Percentiles rank a stretch among this genome's conserved stretches.
phyloP scores from a whole-genome alignment of 2,797 vertebrate genomes.

The Urophycis tenuis region DNA sequence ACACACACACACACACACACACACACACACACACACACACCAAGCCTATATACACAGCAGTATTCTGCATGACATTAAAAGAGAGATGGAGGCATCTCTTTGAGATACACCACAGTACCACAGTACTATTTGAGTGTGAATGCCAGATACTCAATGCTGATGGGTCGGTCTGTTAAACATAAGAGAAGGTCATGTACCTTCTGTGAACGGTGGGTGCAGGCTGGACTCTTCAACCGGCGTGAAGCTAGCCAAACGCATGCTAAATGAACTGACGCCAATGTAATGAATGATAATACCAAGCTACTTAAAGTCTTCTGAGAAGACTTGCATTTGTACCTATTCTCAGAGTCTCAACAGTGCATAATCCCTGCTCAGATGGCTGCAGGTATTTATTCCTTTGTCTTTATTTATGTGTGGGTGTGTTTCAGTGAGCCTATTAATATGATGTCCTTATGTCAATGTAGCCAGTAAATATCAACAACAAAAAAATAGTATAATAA shows the following conservation, averaged over 20 bases:
- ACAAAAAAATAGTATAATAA: no score
- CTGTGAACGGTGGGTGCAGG: not conserved
- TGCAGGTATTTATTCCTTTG: no score
- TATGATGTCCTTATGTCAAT: no score
- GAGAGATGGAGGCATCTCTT: no score
- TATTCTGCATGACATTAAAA: not conserved
- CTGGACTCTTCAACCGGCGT: no score
- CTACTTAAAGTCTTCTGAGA: not conserved
- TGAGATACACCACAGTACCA: no score
- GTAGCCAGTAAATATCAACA: no score
- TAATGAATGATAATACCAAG: no score
- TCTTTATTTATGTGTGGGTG: not conserved
- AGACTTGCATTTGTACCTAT: not conserved
- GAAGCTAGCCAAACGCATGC: no score
- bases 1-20: constrained; percentile 26
- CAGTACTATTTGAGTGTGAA: not conserved
- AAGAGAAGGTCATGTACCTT: not conserved
- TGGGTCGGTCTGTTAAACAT: not conserved
- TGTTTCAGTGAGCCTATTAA: not conserved
- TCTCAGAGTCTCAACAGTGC: not conserved
- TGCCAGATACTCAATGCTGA: not conserved
- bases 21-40: not conserved
- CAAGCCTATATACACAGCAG: not conserved
- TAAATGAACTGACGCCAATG: no score
- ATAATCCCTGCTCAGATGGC: not conserved